Evolutionary conservation across 2,888 invertebrate genomes (phyloP).

Genomic region (Scaeva pyrastri): DNA sequence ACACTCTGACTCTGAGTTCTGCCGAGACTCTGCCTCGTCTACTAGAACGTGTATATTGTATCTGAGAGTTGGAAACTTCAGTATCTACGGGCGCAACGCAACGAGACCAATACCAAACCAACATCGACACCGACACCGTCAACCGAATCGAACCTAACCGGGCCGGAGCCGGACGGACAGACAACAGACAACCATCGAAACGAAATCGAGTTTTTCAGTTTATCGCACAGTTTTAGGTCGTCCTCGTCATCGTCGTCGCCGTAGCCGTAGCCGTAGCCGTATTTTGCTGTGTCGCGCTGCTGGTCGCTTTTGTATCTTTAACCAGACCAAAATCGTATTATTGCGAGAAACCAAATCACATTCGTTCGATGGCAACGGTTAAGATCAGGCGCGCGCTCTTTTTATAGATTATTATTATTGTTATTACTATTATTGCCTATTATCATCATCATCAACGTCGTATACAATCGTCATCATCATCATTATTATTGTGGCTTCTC

Average conservation of each 20-base stretch:
- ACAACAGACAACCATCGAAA: constrained; percentile 46
- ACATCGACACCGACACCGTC: too few species aligned
- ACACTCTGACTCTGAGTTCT: neutral
- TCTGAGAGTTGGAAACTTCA: constrained; percentile 55
- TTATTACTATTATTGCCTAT: constrained; percentile 76
- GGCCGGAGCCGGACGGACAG: constrained; percentile 49
- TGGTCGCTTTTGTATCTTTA: constrained; percentile 69
- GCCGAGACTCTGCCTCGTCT: too few species aligned
- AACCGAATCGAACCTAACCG: constrained; percentile 28
- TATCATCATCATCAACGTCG: constrained; percentile 72
- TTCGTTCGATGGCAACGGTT: constrained; percentile 84
- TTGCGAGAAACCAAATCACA: constrained; percentile 84
- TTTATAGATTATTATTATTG: constrained; percentile 80
- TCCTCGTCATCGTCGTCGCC: constrained; percentile 71
- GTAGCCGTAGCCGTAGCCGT: constrained; percentile 42
- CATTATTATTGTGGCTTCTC: constrained; percentile 56
- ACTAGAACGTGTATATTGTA: constrained; percentile 58
- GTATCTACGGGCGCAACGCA: constrained; percentile 5
- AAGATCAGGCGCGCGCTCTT: constrained; percentile 84
- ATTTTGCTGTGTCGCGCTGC: constrained; percentile 53
- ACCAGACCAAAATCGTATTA: constrained; percentile 83
- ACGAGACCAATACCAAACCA: too few species aligned
- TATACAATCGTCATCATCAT: constrained; percentile 62
- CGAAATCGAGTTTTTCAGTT: constrained; percentile 73
- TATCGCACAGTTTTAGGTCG: constrained; percentile 71